Evolutionary conservation across 2,888 invertebrate species (phyloP), one percentile per base, ranked within the genome.

Genomic region (Agonum fuliginosum): DNA sequence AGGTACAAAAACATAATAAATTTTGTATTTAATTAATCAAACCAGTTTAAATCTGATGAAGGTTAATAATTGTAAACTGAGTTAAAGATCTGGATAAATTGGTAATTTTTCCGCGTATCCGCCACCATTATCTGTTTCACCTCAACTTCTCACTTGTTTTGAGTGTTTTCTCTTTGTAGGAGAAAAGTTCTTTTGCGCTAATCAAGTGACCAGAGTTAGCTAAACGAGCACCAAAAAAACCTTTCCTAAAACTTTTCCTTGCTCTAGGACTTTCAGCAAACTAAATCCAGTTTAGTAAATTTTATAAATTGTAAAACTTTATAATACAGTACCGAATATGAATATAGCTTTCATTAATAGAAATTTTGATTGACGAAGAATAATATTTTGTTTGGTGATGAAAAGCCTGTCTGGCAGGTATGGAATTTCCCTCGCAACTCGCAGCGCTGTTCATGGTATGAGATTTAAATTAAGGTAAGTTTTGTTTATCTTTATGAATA

Each of bases 401-500:
- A 12, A 30, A 62, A 62, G 27, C 58, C 27, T 62, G 1, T 30
- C 12, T 8, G 8, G 10, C 54, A 54, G 54, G 54, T 54, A 51
- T 12, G 46, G 24, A 54, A 17, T 54, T 54, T 54, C 10, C 48
- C 48, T n/a, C n/a, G n/a, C n/a, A n/a, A n/a, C n/a, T n/a, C n/a
- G n/a, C 10, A 17, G n/a, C 34, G 65, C 14, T 62, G 62, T 17
- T 62, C 20, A 8, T 2, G 58, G 30, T 37, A 46, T 67, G 51
- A 46, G 51, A 75, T 75, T 75, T 75, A 67, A 75, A 75, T 75
- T 46, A 67, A 67, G 67, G 67, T 67, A 75, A 67, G 75, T 75
- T 75, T 75, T 75, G 75, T 75, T 75, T 75, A 75, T 75, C 75
- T 48, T 75, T 67, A 75, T 75, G 75, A 75, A 75, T 75, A 75